Percentiles rank a stretch among this genome's conserved stretches.
Conservation (phyloP, 2,888 invertebrate genomes). For the Acanthosoma haemorrhoidale region DNA sequence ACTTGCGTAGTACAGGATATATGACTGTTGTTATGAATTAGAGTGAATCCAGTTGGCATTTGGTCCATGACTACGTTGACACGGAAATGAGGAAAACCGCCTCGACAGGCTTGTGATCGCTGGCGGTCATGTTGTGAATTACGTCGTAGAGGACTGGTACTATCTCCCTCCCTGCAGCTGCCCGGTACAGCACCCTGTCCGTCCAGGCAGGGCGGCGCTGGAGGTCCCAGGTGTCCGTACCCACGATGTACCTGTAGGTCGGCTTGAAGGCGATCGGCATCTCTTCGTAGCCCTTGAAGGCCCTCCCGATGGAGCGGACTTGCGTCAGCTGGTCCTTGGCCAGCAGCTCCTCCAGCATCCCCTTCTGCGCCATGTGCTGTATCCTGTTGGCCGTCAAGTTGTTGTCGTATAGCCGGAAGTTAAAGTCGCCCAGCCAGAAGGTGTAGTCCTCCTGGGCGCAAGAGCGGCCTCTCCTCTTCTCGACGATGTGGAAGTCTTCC, state of each 20-base stretch:
- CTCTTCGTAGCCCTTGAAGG: conserved; percentile 32
- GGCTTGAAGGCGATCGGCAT: conserved; percentile 32
- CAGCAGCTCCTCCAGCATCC: conserved; percentile 20
- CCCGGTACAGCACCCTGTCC: conserved; percentile 81
- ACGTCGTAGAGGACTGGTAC: conserved; percentile 73
- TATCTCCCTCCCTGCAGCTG: conserved; percentile 61
- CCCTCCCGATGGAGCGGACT: conserved; percentile 4
- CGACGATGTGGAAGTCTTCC: conserved; percentile 33
- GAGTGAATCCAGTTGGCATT: neutral
- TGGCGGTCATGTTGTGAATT: conserved; percentile 67
- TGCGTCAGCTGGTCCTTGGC: conserved; percentile 28
- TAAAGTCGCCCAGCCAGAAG: conserved; percentile 37
- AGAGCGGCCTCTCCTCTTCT: conserved; percentile 19
- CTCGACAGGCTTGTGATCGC: conserved; percentile 89
- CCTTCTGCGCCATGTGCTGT: conserved; percentile 31
- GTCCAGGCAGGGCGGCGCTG: conserved; percentile 79
- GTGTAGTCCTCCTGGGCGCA: conserved; percentile 28
- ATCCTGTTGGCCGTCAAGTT: conserved; percentile 13
- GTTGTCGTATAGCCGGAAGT: conserved; percentile 29
- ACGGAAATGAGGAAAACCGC: conserved; percentile 64
- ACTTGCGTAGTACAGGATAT: too few relatives aligned
- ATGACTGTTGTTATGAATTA: neutral
- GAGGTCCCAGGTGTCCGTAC: conserved; percentile 30
- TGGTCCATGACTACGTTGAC: neutral
- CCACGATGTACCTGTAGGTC: conserved; percentile 31